Conservation (phyloP, 2,888 invertebrate species). For the Stenodema calcarata region DNA sequence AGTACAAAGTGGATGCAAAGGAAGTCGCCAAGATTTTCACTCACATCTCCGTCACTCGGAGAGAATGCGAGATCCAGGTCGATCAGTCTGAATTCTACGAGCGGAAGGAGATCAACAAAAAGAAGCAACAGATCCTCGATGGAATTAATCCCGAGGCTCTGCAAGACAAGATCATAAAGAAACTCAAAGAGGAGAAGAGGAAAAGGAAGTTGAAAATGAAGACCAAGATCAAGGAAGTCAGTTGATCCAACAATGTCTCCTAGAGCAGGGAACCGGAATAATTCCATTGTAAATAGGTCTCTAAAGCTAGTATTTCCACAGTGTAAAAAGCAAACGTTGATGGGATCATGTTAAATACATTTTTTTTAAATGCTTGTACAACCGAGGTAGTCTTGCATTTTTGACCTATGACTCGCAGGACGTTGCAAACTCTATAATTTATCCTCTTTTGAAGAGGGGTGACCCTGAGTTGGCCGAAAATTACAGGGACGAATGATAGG, state of each 20-base stretch:
- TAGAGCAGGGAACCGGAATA: too few relatives aligned
- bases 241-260: background rate
- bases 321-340: too few relatives aligned
- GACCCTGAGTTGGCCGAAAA: too few relatives aligned
- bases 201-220: constrained; percentile 20
- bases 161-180: constrained; percentile 66
- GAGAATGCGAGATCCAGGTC: constrained; percentile 90
- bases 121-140: constrained; percentile 85
- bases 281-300: too few relatives aligned
- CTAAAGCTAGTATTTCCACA: too few relatives aligned
- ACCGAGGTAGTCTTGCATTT: too few relatives aligned
- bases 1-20: constrained; percentile 83
- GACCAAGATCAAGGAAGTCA: background rate
- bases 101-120: constrained; percentile 81
- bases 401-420: too few relatives aligned
- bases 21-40: constrained; percentile 90
- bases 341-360: too few relatives aligned
- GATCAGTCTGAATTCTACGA: constrained; percentile 93
- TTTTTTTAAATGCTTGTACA: too few relatives aligned
- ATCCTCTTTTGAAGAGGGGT: too few relatives aligned
- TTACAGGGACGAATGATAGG: too few relatives aligned
- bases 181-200: constrained; percentile 59
- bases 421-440: too few relatives aligned
- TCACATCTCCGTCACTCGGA: constrained; percentile 89
- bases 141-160: constrained; percentile 82